phyloP scores from a whole-genome alignment of 1,140 invertebrate genomes.

The Musca vetustissima region DNA sequence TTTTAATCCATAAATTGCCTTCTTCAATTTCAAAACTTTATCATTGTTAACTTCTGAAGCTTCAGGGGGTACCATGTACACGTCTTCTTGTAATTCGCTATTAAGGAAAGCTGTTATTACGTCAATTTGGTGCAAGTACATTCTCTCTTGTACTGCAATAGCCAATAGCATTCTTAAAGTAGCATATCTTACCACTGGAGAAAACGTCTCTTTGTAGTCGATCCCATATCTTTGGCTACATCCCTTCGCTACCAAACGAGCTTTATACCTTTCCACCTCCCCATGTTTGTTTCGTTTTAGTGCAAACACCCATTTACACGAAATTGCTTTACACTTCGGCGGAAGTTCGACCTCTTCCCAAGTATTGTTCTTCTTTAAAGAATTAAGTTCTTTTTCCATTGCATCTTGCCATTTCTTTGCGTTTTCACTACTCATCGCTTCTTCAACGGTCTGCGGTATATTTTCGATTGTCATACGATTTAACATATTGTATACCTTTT shows the following conservation, averaged over 20 bases:
- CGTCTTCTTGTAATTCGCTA: slow-evolving; percentile 40
- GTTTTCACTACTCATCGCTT: slow-evolving; percentile 1
- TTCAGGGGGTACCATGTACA: slow-evolving; percentile 12
- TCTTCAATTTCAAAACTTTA: neutral
- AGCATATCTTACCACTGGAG: slow-evolving; percentile 5
- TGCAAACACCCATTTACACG: slow-evolving; percentile 36
- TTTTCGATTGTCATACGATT: neutral
- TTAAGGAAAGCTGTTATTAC: slow-evolving; percentile 33
- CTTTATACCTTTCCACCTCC: slow-evolving; percentile 12
- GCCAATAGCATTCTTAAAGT: slow-evolving; percentile 20
- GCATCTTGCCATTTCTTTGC: neutral
- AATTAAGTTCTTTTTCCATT: slow-evolving; percentile 6
- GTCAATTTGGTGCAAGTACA: slow-evolving; percentile 36
- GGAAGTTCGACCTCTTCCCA: slow-evolving; percentile 32
- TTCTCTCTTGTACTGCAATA: neutral
- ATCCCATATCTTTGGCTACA: slow-evolving; percentile 17
- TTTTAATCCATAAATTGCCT: neutral
- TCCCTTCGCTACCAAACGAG: slow-evolving; percentile 20
- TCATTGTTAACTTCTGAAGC: neutral
- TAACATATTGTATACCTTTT: slow-evolving; percentile 23
- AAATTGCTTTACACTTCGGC: slow-evolving; percentile 29
- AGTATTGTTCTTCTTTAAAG: slow-evolving; percentile 23
- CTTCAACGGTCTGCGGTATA: neutral
- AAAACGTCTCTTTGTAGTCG: slow-evolving; percentile 24
- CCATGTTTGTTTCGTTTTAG: slow-evolving; percentile 29